A percentile compares a stretch with the other conserved stretches of the same genome.
These are phyloP conservation scores for Melanaphis sacchari DNA, from an alignment of 1,140 invertebrate species.

Conservation along the genomic window DNA sequence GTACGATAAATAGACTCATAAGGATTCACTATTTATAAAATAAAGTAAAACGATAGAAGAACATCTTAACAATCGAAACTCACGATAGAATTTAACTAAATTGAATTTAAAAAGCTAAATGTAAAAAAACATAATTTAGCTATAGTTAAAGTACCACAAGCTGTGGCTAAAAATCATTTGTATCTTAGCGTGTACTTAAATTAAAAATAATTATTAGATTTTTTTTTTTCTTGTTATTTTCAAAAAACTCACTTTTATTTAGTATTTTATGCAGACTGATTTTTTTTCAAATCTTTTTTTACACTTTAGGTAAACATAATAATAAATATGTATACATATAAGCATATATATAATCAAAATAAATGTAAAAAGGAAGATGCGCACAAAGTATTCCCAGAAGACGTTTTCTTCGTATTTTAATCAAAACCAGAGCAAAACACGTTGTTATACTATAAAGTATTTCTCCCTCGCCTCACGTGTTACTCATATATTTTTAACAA, in stretches of 20 bases:
- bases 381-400: slow-evolving; percentile 43
- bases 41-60: not conserved
- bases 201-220: not conserved
- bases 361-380: slow-evolving; percentile 52
- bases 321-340: slow-evolving; percentile 23
- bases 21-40: not conserved
- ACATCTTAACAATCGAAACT: not conserved
- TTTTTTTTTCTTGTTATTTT: not conserved
- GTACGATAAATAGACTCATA: not conserved
- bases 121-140: not conserved
- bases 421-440: slow-evolving; percentile 50
- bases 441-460: slow-evolving; percentile 25
- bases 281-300: not conserved
- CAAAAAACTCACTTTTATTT: not conserved
- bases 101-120: not conserved
- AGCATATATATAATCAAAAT: slow-evolving; percentile 34
- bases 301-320: not conserved
- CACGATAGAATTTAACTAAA: not conserved
- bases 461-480: not conserved
- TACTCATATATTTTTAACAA: slow-evolving; percentile 54
- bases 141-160: not conserved
- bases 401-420: slow-evolving; percentile 55
- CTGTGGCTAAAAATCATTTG: not conserved
- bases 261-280: not conserved
- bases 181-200: not conserved